Base-by-base conservation (phyloP, 2,888 invertebrate species). In the Venusia cambrica region DNA sequence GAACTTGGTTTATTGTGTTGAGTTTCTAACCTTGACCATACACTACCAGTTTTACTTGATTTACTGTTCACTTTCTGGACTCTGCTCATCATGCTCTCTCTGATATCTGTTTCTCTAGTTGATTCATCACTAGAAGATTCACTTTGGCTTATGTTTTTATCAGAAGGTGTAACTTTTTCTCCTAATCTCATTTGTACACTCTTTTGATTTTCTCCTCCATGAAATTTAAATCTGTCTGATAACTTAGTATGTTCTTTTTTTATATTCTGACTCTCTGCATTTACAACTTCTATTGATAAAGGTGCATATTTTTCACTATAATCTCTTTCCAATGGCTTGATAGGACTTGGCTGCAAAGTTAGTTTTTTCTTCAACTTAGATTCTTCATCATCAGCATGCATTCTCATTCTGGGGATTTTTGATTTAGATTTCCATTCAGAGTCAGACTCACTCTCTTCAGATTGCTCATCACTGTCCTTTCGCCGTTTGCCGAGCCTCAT, bases 331-430 rank as follows among this genome's bases (percentile, higher is more conserved):
- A 27, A 9, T 6, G 65, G 57, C 45, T 58, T 50, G 7, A 54
- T 45, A n/a, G n/a, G n/a, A n/a, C n/a, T n/a, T 34, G 51, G 51
- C 54, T 54, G 65, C 35, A 36, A 51, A 41, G 40, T 31, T 45
- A 56, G 61, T 54, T 53, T 73, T 54, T 54, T 77, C 55, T 72
- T 79, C 49, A 60, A 74, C 60, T 90, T 91, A 34, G 90, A 90
- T 69, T 94, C 94, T 73, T 94, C 93, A 62, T 95, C 95, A 73
- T 95, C 95, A n/a, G 95, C 95, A 71, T 93, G 94, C 95, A 95
- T 95, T 55, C 94, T 85, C 94, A 95, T 94, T 56, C 93, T 80
- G 4, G 93, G 92, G 24, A 90, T 74, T 76, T 93, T 93, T 27
- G 88, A 89, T 57, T 90, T 89, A 38, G 78, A 87, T 53, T 87